phyloP scores from a whole-genome alignment of 2,888 invertebrate species.

The Leucophora obtusa region DNA sequence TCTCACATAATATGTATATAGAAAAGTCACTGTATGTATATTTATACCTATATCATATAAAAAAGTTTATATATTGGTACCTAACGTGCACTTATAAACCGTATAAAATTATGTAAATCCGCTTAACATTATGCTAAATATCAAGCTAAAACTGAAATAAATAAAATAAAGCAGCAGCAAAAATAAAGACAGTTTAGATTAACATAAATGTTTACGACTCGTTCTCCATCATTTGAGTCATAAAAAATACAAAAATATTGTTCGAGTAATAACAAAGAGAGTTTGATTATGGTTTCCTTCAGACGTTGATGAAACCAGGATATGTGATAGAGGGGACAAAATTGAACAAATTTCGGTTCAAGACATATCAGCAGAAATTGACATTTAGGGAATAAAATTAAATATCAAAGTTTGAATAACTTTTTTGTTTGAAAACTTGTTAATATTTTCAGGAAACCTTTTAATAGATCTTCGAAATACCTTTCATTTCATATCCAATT shows the following conservation, averaged over 20 bases:
- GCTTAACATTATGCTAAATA: conserved; percentile 45
- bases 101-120: conserved; percentile 47
- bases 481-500: no score
- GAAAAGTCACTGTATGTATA: not conserved
- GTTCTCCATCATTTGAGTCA: conserved; percentile 15
- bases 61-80: not conserved
- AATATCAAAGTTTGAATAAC: no score
- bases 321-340: no score
- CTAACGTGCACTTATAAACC: not conserved
- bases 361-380: no score
- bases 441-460: no score
- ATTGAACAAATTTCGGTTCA: no score
- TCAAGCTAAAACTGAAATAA: no score
- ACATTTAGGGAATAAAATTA: no score
- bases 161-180: conserved; percentile 53
- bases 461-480: no score
- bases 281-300: no score
- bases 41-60: not conserved
- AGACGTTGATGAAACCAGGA: no score
- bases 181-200: conserved; percentile 11
- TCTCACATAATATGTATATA: not conserved
- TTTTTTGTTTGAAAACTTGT: no score
- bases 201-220: conserved; percentile 29
- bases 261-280: not conserved
- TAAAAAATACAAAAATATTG: not conserved